These are phyloP conservation scores for Ladona fulva DNA, from an alignment of 1,140 invertebrate genomes.

Conservation along the genomic window DNA sequence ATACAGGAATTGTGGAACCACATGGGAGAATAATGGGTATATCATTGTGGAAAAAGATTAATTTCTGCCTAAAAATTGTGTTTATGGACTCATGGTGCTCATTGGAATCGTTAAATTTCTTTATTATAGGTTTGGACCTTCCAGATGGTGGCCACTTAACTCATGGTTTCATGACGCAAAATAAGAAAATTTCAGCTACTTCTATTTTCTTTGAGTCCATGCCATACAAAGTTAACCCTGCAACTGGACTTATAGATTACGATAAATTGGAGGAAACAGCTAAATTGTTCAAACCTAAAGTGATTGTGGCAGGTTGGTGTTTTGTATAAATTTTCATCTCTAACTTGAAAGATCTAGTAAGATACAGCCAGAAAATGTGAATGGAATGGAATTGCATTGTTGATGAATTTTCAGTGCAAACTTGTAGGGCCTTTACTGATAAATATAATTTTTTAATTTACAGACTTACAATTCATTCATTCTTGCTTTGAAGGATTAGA, in stretches of 20 bases:
- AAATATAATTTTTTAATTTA: no score
- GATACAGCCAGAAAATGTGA: no score
- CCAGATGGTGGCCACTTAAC: conserved; percentile 95
- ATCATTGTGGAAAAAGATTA: neutral
- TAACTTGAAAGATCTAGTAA: no score
- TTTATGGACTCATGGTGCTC: no score
- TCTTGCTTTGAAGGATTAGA: no score
- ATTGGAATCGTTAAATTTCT: neutral
- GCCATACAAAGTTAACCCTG: conserved; percentile 87
- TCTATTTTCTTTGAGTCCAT: conserved; percentile 98
- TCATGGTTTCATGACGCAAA: conserved; percentile 85
- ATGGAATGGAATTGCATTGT: no score
- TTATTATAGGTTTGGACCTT: conserved; percentile 58
- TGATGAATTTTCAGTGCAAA: no score
- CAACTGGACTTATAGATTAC: conserved; percentile 90
- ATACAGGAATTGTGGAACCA: conserved; percentile 76
- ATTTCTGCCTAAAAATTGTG: neutral
- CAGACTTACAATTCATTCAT: no score
- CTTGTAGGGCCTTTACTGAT: no score
- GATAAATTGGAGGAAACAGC: conserved; percentile 76
- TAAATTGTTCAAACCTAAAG: conserved; percentile 77
- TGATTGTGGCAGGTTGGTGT: conserved; percentile 76
- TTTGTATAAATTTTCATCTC: no score
- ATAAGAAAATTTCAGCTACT: conserved; percentile 92
- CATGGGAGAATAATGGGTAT: conserved; percentile 93